These are phyloP conservation scores for Drosophila tani DNA, from an alignment of 1,140 invertebrate species.

Conservation along the genomic window DNA sequence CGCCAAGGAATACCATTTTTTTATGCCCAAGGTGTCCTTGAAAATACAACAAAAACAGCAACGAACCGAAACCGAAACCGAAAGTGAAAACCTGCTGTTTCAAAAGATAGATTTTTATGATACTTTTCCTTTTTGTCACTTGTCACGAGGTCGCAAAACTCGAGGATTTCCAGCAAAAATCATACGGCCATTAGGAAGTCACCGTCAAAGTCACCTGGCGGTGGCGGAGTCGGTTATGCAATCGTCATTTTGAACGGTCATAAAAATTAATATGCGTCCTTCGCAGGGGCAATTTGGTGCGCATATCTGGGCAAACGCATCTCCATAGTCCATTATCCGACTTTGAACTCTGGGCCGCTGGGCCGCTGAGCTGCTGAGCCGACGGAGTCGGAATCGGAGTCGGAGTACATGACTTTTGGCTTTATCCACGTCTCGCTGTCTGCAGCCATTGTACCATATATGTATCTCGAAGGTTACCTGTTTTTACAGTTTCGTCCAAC, in stretches of 20 bases:
- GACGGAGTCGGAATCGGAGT: slow-evolving; percentile 22
- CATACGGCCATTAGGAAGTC: slow-evolving; percentile 72
- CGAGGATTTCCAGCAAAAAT: slow-evolving; percentile 55
- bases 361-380: not conserved
- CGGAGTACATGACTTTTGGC: slow-evolving; percentile 75
- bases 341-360: slow-evolving; percentile 51
- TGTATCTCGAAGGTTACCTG: slow-evolving; percentile 72
- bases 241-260: slow-evolving; percentile 78
- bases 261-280: slow-evolving; percentile 85
- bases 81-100: slow-evolving; percentile 75
- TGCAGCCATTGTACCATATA: slow-evolving; percentile 58
- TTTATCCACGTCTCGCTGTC: slow-evolving; percentile 44
- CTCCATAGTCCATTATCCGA: slow-evolving; percentile 57
- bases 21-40: slow-evolving; percentile 68
- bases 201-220: slow-evolving; percentile 69
- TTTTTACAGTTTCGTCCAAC: slow-evolving; percentile 72
- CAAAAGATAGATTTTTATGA: slow-evolving; percentile 32
- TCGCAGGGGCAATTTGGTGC: slow-evolving; percentile 73
- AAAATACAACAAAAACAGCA: slow-evolving; percentile 61
- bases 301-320: slow-evolving; percentile 71
- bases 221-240: slow-evolving; percentile 69
- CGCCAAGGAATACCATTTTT: slow-evolving; percentile 50
- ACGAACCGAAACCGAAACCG: slow-evolving; percentile 5
- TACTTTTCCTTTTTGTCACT: slow-evolving; percentile 44
- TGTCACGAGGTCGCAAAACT: slow-evolving; percentile 58